Percentiles rank a stretch among this genome's conserved stretches.
Evolutionary conservation across 30 jellyfish, hydroid and myxozoan species (phyloP).

Genomic region (Calvadosia cruxmelitensis): DNA sequence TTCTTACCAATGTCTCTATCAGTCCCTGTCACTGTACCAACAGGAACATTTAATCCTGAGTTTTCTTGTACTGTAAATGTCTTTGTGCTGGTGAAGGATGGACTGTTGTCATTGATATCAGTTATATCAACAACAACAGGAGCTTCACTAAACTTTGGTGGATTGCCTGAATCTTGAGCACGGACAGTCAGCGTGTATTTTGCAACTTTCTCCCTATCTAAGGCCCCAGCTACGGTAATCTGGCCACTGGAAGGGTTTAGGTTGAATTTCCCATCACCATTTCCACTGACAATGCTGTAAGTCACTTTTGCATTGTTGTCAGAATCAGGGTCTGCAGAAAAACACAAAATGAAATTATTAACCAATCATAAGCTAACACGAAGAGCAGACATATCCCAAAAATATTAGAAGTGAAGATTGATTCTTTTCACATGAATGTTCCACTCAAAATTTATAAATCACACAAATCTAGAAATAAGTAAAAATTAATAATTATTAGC

Average conservation of each 20-base stretch:
- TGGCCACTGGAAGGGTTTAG: neutral
- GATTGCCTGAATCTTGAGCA: slow-evolving; percentile 34
- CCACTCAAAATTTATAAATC: too few species aligned
- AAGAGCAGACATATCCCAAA: neutral
- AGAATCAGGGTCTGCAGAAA: slow-evolving; percentile 60
- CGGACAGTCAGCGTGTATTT: slow-evolving; percentile 16
- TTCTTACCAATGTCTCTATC: slow-evolving; percentile 46
- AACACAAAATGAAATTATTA: neutral
- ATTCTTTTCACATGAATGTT: too few species aligned
- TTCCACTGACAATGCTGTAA: slow-evolving; percentile 27
- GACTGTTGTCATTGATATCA: slow-evolving; percentile 44
- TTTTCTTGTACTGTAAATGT: slow-evolving; percentile 31
- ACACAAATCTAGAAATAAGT: too few species aligned
- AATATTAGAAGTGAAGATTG: too few species aligned
- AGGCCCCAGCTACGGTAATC: slow-evolving; percentile 3
- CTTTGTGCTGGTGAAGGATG: slow-evolving; percentile 9
- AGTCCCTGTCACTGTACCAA: slow-evolving; percentile 13
- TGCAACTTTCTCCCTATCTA: slow-evolving; percentile 24
- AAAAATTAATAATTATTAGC: too few species aligned
- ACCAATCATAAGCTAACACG: neutral
- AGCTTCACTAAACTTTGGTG: neutral
- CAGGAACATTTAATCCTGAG: slow-evolving; percentile 12
- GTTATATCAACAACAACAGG: slow-evolving; percentile 12
- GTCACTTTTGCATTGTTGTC: slow-evolving; percentile 47
- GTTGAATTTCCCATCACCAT: slow-evolving; percentile 1